Evolutionary conservation across 92 coral and sea anemone genomes (phyloP).

Genomic region (Palythoa heliodiscus): DNA sequence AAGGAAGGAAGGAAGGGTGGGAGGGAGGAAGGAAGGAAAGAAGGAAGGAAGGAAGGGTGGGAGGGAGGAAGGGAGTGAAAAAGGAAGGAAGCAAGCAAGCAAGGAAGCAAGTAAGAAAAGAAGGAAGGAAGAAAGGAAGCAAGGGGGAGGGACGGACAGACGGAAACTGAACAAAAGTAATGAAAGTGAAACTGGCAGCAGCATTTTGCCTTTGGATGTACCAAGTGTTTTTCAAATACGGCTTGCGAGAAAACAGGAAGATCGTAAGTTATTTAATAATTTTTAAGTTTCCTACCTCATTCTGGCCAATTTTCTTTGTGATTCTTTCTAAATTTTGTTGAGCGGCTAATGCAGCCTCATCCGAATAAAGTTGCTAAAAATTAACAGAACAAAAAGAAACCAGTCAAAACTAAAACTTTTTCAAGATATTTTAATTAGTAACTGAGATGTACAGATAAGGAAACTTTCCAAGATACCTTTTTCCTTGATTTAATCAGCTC

Average conservation of each 20-base stretch:
- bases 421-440: neutral
- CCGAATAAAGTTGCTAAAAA: slow-evolving; percentile 1
- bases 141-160: too few relatives aligned
- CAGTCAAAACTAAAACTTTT: neutral
- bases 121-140: too few relatives aligned
- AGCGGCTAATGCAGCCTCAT: neutral
- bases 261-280: neutral
- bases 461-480: neutral
- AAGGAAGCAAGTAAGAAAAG: too few relatives aligned
- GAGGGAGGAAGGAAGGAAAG: too few relatives aligned
- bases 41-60: too few relatives aligned
- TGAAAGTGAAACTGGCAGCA: neutral
- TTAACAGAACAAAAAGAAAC: neutral
- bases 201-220: neutral
- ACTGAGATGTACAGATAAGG: neutral
- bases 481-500: neutral
- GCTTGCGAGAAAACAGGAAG: too few relatives aligned
- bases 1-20: too few relatives aligned
- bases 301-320: neutral
- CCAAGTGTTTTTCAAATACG: too few relatives aligned
- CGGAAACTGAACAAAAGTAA: too few relatives aligned
- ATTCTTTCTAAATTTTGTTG: neutral
- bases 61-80: too few relatives aligned
- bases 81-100: too few relatives aligned
- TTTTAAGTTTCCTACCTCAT: neutral